Evolutionary conservation across 2,888 invertebrate species (phyloP), one percentile per base, ranked within the genome.

Genomic region (Rhamnusium bicolor): DNA sequence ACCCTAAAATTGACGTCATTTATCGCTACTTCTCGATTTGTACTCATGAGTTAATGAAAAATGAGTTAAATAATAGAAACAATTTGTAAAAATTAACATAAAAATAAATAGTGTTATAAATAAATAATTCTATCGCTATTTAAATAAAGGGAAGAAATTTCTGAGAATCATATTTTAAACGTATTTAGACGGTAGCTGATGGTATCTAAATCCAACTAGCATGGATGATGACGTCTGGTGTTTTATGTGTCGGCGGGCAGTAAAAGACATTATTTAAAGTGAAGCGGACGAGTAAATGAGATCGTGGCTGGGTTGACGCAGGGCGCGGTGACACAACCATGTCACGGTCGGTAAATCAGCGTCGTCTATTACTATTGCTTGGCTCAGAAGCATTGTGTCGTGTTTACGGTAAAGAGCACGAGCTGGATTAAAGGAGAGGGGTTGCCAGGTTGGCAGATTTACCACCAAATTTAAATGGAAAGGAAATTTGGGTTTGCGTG

Each of bases 261-360:
- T 63, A 65, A 56, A 47, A 56, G 74, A 73, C 77, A 72, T 78
- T 73, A 75, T 74, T 75, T 74, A 76, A 75, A 73, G 72, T 71
- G 73, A 51, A 60, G 58, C 72, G 61, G 72, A 61, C 71, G 73
- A 46, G 58, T 76, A 78, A 78, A 80, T 76, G 75, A 80, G 75
- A 76, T 77, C 78, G 76, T 54, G 73, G 74, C 72, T 53, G 72
- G 74, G 70, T 32, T 73, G 76, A 78, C 70, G 71, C 73, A 75
- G 76, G 75, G 72, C 72, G 70, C 73, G 75, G 78, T 74, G 79
- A 79, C 74, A 73, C 71, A 61, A 74, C 69, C 68, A 73, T 78
- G 80, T 79, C 79, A 80, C 75, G 79, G 72, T 79, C 79, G 77
- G 79, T 80, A 80, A 80, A 79, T 79, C 78, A 78, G 77, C 71